Evolutionary conservation across 2,113 vertebrate genomes (phyloP).

Genomic region (Antigone vipio): DNA sequence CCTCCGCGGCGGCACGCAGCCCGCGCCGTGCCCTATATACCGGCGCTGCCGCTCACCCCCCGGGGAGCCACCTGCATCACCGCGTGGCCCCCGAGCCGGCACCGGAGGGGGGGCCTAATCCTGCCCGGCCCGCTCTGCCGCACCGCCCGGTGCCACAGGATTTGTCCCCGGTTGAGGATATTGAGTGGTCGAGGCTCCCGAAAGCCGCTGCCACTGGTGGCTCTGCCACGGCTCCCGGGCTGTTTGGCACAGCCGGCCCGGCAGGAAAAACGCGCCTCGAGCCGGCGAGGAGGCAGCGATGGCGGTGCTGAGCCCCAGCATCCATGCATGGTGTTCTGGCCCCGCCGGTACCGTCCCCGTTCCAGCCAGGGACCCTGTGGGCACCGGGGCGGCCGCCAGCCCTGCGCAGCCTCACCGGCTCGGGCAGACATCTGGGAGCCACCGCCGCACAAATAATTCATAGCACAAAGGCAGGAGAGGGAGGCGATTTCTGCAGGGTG

Average conservation of each 20-base stretch:
- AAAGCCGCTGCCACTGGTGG: accelerated
- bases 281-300: accelerated
- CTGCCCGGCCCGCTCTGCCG: background rate
- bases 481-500: background rate
- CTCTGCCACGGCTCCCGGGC: background rate
- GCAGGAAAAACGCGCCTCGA: accelerated
- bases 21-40: background rate
- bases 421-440: background rate
- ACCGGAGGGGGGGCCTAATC: background rate
- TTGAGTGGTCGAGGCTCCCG: accelerated
- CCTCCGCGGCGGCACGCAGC: background rate
- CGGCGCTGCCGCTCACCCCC: background rate
- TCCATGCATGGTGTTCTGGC: accelerated
- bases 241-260: background rate
- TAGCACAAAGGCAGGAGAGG: background rate
- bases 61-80: background rate
- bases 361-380: accelerated
- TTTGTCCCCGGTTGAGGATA: accelerated
- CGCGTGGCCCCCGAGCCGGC: accelerated
- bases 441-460: background rate
- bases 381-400: accelerated
- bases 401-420: accelerated
- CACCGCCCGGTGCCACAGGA: background rate
- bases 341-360: background rate
- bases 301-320: background rate